Evolutionary conservation across 2,888 invertebrate genomes (phyloP), one percentile per base, ranked within the genome.

Genomic region (Steinernema carpocapsae): DNA sequence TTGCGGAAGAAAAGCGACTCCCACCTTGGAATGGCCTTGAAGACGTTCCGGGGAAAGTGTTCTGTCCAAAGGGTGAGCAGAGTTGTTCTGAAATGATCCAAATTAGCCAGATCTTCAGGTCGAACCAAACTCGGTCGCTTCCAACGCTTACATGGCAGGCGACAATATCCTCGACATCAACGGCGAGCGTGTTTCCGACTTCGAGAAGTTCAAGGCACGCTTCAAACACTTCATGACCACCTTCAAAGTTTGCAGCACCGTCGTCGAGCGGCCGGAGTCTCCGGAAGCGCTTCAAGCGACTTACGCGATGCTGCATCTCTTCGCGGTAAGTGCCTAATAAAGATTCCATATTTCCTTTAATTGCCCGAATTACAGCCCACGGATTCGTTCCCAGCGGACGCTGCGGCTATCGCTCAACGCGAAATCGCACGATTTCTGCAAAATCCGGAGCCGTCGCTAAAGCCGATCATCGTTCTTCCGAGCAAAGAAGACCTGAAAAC

Each of bases 101-200:
- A 37, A 37, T 37, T 6, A 37, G 37, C 37, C 3, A 6, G 37
- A 6, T 37, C 37, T 10, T 37, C 10, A 37, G 37, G 37, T 37
- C 10, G 37, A 37, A n/a, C n/a, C n/a, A n/a, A n/a, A n/a, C n/a
- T 56, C 56, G 56, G 22, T 56, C 56, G 56, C 56, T 6, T 17
- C 56, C 6, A 56, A 56, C 26, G 22, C 56, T 14, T 74, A 74
- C 56, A 37, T 74, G 24, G 46, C 29, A 17, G 74, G 74, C 22
- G 74, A 74, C 70, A 51, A 45, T 26, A 74, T 74, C 22, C 48
- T 74, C 14, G 74, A 74, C 64, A 52, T 74, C 29, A 74, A 74
- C 48, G 45, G 52, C 46, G 74, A 74, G 19, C 56, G 74, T 1
- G 46, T 72, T 19, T 72, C 17, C 19, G 74, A 74, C 48, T 24